A percentile compares a stretch with the other conserved stretches of the same genome.
These are phyloP conservation scores for Pogoniulus pusillus DNA, from an alignment of 2,797 vertebrate species.

Conservation along the genomic window DNA sequence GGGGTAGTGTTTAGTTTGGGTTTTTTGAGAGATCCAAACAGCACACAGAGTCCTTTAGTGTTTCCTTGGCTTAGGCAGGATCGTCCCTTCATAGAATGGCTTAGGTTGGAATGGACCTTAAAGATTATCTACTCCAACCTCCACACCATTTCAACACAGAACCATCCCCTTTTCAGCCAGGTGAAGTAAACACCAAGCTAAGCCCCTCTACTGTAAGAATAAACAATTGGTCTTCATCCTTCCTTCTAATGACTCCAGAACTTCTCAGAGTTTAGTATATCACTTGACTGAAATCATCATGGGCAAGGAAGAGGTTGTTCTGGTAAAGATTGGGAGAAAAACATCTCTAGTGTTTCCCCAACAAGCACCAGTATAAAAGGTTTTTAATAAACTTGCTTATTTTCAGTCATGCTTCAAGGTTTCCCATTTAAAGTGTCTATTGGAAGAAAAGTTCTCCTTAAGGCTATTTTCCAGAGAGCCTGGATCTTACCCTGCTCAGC, in stretches of 20 bases:
- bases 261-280: neutral
- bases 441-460: neutral
- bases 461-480: slow-evolving; percentile 18
- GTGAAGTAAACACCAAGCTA: neutral
- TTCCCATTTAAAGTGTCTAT: neutral
- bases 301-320: neutral
- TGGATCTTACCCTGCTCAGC: neutral
- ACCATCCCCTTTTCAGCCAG: neutral
- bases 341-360: neutral
- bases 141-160: neutral
- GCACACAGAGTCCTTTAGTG: neutral
- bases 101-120: too few relatives aligned
- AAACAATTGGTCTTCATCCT: neutral
- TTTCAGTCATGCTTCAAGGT: slow-evolving; percentile 6
- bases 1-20: too few relatives aligned
- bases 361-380: neutral
- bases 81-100: neutral
- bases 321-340: neutral
- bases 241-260: neutral
- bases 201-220: neutral
- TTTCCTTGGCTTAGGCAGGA: neutral
- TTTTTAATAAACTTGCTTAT: slow-evolving; percentile 8
- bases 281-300: neutral
- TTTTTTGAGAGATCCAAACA: neutral
- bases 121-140: too few relatives aligned